Base-by-base conservation (phyloP, 2,888 invertebrate species). In the Agonopterix subpropinquella region DNA sequence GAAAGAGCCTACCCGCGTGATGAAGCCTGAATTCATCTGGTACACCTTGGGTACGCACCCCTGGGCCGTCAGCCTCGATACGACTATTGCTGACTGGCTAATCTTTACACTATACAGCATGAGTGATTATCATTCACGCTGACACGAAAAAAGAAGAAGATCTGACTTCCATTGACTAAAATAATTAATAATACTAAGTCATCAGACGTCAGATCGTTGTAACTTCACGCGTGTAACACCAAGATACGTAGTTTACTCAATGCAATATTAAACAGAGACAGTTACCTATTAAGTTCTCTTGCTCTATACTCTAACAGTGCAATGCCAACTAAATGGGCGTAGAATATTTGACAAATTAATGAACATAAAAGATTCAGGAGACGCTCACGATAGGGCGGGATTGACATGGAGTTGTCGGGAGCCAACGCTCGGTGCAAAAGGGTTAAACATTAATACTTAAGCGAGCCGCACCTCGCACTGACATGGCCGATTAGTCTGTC, bases 381-480 rank as follows among this genome's bases (percentile, higher is more conserved):
- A 65, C 65, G 64, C 69, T 70, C 67, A 66, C 67, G 67, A 28
- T 28, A 28, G 28, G 59, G 61, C 65, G 61, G 75, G 83, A 86
- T 80, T 86, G 87, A 83, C 84, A 76, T 56, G 65, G 67, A 75
- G 77, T 71, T 74, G 80, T 74, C 80, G 79, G 77, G 79, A 64
- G 73, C 70, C 61, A 65, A 68, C 64, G 61, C 69, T 69, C 69
- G 67, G 69, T 75, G 75, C 80, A 73, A 77, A 86, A 82, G 86
- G 87, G 86, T 86, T 85, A 73, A 77, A 72, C 82, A 80, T 88
- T 77, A 87, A 88, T 86, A 82, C 80, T 80, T 81, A 74, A 83
- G 64, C 67, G 72, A 62, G 70, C 70, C 73, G 74, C 81, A 77
- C 80, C 78, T 81, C 80, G 65, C 70, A 66, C 67, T 82, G 86